These are phyloP conservation scores for Musca domestica DNA, from an alignment of 1,140 invertebrate species.

Conservation along the genomic window DNA sequence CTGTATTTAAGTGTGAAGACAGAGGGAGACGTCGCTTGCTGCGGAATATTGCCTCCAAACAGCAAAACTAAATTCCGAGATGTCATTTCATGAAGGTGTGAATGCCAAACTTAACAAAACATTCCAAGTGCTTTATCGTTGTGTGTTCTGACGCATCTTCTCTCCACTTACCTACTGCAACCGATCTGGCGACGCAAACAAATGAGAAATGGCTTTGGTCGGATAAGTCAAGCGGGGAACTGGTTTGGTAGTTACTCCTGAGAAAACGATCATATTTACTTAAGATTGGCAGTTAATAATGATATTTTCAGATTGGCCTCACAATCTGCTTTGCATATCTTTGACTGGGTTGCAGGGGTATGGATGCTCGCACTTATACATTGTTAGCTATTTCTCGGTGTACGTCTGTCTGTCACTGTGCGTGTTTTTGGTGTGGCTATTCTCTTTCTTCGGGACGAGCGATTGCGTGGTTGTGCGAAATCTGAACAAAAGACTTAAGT, in stretches of 20 bases:
- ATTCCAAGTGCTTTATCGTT: not conserved
- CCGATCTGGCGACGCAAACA: too few relatives aligned
- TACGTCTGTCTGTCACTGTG: not conserved
- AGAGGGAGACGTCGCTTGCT: too few relatives aligned
- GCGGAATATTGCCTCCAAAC: too few relatives aligned
- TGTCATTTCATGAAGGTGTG: constrained; percentile 49
- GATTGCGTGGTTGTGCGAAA: constrained; percentile 3
- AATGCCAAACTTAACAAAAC: constrained; percentile 30
- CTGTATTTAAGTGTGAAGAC: too few relatives aligned
- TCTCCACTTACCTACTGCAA: too few relatives aligned
- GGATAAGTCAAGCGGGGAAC: not conserved
- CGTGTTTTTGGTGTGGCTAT: not conserved
- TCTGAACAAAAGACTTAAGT: constrained; percentile 46
- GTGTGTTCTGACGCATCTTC: too few relatives aligned
- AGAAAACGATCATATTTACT: constrained; percentile 24
- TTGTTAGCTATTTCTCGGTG: constrained; percentile 5
- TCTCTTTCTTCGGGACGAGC: not conserved
- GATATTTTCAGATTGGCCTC: constrained; percentile 23
- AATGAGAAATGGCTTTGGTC: too few relatives aligned
- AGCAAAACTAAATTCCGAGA: constrained; percentile 42
- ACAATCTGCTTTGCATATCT: not conserved
- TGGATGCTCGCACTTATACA: too few relatives aligned
- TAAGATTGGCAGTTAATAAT: constrained; percentile 31
- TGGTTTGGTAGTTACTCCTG: not conserved
- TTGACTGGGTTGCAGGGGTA: not conserved